These are phyloP conservation scores for Cyaniris semiargus DNA, from an alignment of 2,888 invertebrate species.

Conservation along the genomic window DNA sequence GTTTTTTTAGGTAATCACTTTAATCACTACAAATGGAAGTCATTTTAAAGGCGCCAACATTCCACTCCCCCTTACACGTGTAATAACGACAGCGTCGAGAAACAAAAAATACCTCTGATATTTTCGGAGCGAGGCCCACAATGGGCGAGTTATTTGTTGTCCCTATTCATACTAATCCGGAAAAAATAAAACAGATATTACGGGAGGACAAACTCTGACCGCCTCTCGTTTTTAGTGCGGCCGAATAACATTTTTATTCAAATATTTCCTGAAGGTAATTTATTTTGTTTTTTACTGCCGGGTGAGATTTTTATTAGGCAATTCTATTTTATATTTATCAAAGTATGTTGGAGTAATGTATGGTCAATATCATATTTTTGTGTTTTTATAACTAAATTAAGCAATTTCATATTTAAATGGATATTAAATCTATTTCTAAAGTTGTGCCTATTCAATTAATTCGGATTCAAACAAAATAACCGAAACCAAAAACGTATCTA, in stretches of 20 bases:
- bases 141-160: slow-evolving; percentile 68
- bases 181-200: slow-evolving; percentile 78
- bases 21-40: background rate
- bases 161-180: slow-evolving; percentile 74
- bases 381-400: background rate
- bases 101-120: slow-evolving; percentile 68
- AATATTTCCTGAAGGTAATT: slow-evolving; percentile 74
- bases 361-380: background rate
- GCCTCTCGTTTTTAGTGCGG: slow-evolving; percentile 75
- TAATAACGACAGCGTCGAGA: slow-evolving; percentile 41
- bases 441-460: background rate
- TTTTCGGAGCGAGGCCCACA: slow-evolving; percentile 62
- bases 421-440: background rate
- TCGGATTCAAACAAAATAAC: background rate
- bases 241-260: slow-evolving; percentile 76
- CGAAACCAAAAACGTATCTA: background rate
- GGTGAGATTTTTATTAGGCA: slow-evolving; percentile 16
- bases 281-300: slow-evolving; percentile 46
- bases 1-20: background rate
- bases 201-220: slow-evolving; percentile 61
- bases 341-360: background rate
- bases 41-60: background rate
- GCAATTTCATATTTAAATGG: background rate
- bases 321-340: background rate
- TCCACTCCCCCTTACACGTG: slow-evolving; percentile 3